Base-by-base conservation (phyloP, 2,888 invertebrate genomes). In the Nesidiocoris tenuis region DNA sequence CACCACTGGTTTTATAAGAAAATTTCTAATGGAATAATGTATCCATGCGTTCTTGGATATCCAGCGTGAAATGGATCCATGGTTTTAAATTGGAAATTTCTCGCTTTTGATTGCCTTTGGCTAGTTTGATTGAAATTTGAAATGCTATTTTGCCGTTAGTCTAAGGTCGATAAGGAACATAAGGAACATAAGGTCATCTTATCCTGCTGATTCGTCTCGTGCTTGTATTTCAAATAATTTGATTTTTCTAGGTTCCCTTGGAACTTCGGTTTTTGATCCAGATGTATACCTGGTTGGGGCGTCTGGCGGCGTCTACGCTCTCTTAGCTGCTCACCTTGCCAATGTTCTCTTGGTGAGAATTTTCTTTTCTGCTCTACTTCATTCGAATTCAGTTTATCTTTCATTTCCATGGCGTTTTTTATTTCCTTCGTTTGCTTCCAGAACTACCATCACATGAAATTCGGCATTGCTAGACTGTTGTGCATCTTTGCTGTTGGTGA, bases 291-390 rank as follows among this genome's bases (percentile, higher is more conserved):
- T 98, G 79, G 96, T 96, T 74, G 98, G 98, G 70, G 97, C 98
- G 1, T 97, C 96, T 72, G 98, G 97, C 22, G 98, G 98, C 0
- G 98, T 98, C 64, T 98, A 98, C 85, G 97, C 98, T 17, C 87
- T 99, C 25, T 86, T 98, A 65, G 96, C 97, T 2, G 97, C 98
- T 61, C 98, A 98, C 84, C 86, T 98, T 80, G 95, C 98, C 79
- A 97, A 98, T 85, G 94, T 97, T 68, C 87, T 97, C 82, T 87
- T 98, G 80, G 85, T 83, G 78, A 81, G 39, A 7, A 3, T 7
- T 39, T 39, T 39, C 39, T 7, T 39, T 12, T 39, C 39, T 39
- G 12, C 5, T 3, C 39, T 39, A 39, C 39, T 39, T 7, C 3
- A 39, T 7, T 39, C 39, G 3, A 39, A 12, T 12, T 39, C 3